Conservation (phyloP, 2,113 vertebrate species). For the Rhipidura dahli region DNA sequence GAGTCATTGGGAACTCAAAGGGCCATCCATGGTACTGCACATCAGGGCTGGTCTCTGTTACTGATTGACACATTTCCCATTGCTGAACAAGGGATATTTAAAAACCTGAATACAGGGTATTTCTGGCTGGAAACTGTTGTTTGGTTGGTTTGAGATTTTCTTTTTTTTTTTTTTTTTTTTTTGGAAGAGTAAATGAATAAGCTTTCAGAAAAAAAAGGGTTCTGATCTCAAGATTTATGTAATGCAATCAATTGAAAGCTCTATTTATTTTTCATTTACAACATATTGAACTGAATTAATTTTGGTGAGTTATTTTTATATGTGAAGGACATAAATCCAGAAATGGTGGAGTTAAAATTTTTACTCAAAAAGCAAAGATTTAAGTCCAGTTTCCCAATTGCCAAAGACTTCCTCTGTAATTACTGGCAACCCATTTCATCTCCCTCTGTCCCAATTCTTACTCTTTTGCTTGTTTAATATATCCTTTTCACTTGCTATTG, state of each 20-base stretch:
- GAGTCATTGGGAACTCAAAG: not conserved
- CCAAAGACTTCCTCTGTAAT: not conserved
- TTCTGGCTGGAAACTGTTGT: not conserved
- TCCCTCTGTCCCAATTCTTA: not conserved
- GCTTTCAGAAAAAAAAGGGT: not conserved
- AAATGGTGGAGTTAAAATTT: not conserved
- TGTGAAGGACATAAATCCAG: not conserved
- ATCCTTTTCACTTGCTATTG: not conserved
- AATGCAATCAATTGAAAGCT: not conserved
- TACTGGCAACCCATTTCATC: not conserved
- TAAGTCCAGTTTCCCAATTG: not conserved
- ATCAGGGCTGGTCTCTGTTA: not conserved
- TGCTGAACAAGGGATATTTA: not conserved
- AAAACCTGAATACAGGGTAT: not conserved
- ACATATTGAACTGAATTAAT: not conserved
- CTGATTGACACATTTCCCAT: not conserved
- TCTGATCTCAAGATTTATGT: not conserved
- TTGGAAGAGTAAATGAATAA: not conserved
- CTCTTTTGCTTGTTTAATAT: not conserved
- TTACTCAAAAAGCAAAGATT: not conserved
- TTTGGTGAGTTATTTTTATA: not conserved
- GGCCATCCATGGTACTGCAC: not conserved
- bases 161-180: not conserved
- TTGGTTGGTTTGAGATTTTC: not conserved
- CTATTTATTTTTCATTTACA: not conserved